Evolutionary conservation across 2,113 vertebrate genomes (phyloP), one percentile per base, ranked within the genome.

Genomic region (Neolamprologus longior): DNA sequence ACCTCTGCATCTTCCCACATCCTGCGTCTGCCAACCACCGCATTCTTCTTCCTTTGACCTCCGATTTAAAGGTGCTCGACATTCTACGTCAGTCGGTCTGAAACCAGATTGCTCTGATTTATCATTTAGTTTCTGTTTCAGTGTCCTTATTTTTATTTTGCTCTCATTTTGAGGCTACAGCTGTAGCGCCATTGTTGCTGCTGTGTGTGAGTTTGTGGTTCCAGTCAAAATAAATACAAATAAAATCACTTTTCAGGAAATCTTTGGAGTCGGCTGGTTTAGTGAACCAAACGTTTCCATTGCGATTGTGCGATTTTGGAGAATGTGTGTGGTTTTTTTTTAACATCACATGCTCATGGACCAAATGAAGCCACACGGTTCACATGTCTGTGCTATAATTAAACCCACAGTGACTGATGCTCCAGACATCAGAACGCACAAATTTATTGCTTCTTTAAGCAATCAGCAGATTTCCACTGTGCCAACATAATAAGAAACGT

Each of bases 181-280:
- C 35, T 66, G 10, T 12, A n/a, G 0, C 24, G 0, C 7, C 12
- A 5, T 10, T 15, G 12, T 5, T 28, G 24, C 0, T 26, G 24
- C 2, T 26, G 4, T 63, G 31, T 19, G 31, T 3, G 17, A 0
- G 17, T 12, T 61, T 61, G 14, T 33, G 57, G 14, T 31, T 61
- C 8, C 26, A 10, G 53, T 54, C 53, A 24, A 24, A 54, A 24
- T 61, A 61, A 31, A 35, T 58, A 17, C 15, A 31, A 58, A 58
- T 66, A 66, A 37, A 37, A 37, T n/a, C 33, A 21, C 63, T 40
- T 68, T 68, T 68, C 2, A 21, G 33, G 19, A 37, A 37, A 37
- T 42, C 5, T 71, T 2, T 26, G 3, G 37, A 26, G 21, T 71
- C 1, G 61, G 0, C 19, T 24, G 19, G 21, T 47, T 45, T 28